phyloP scores from a whole-genome alignment of 92 coral and sea anemone genomes.

The Palythoa caribaeorum region DNA sequence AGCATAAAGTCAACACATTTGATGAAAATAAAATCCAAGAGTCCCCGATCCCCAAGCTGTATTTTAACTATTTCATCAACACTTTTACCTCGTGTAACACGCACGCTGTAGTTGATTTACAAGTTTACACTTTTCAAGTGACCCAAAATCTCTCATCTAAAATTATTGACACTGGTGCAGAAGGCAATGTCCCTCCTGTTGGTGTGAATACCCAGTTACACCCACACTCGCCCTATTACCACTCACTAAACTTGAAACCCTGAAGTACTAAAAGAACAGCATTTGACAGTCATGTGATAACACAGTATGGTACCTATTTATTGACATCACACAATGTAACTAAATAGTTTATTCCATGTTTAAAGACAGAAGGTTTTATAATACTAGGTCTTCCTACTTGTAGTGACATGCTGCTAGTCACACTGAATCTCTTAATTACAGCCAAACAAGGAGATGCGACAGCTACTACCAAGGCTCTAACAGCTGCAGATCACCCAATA shows the following conservation, averaged over 20 bases:
- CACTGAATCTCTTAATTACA: conserved; percentile 63
- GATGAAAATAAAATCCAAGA: conserved; percentile 6
- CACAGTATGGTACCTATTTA: conserved; percentile 68
- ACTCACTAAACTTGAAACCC: conserved; percentile 62
- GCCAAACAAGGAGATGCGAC: not conserved
- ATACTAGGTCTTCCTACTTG: conserved; percentile 70
- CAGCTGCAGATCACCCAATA: not conserved
- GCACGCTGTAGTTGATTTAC: conserved; percentile 58
- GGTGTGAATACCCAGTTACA: conserved; percentile 58
- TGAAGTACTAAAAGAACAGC: conserved; percentile 71
- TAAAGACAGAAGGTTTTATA: conserved; percentile 50
- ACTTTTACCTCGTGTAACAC: conserved; percentile 28
- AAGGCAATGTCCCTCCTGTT: conserved; percentile 76
- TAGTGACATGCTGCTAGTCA: conserved; percentile 70
- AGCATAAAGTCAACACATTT: conserved; percentile 40
- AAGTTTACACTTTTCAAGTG: conserved; percentile 63
- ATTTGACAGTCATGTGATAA: conserved; percentile 65
- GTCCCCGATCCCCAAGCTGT: conserved; percentile 19
- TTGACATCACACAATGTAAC: conserved; percentile 54
- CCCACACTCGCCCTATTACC: conserved; percentile 55
- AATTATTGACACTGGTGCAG: conserved; percentile 81
- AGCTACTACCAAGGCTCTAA: conserved; percentile 5
- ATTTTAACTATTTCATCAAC: conserved; percentile 40
- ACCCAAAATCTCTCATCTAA: conserved; percentile 70
- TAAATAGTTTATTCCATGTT: conserved; percentile 64